Base-by-base conservation (phyloP, 2,797 vertebrate genomes). In the Leuciscus waleckii region DNA sequence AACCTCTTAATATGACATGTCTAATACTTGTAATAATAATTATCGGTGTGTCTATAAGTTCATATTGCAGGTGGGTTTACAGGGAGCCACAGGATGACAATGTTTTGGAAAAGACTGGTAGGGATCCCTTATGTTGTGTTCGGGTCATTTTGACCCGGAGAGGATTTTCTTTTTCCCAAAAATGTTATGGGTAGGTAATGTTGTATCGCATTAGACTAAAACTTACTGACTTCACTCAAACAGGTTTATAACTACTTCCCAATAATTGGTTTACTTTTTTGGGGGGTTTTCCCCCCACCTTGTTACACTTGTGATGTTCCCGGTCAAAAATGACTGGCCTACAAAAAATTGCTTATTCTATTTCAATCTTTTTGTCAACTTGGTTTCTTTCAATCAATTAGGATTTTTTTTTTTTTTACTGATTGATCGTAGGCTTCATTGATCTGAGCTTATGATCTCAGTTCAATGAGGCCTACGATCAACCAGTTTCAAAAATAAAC, bases 71-170 rank as follows among this genome's bases (percentile, higher is more conserved):
- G 74, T 87, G 82, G 79, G 70, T 80, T 86, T 87, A 79, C 61
- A 63, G 56, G 85, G 76, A 85, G 85, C 80, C 46, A 37, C 81
- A 84, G 63, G 86, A 70, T 58, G 88, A 81, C 79, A 67, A 76
- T 81, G 69, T 74, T 90, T 86, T 87, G 83, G 23, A 90, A 85
- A 71, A 75, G 51, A 89, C 87, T 87, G 91, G 91, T 92, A 88
- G 89, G 89, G 87, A 56, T 39, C 13, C 51, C 7, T 51, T 7
- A 51, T 26, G 58, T 61, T 61, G n/a, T 61, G n/a, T 14, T 29
- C 0, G 61, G 26, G 61, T 63, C 61, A 63, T 63, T 63, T 63
- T 14, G 61, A 29, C 26, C n/a, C 5, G 13, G 5, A 29, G n/a
- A 63, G 2, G 26, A 29, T 29, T 3, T 29, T 63, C n/a, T 63